Conservation (phyloP, 2,797 vertebrate species). For the Notolabrus celidotus region DNA sequence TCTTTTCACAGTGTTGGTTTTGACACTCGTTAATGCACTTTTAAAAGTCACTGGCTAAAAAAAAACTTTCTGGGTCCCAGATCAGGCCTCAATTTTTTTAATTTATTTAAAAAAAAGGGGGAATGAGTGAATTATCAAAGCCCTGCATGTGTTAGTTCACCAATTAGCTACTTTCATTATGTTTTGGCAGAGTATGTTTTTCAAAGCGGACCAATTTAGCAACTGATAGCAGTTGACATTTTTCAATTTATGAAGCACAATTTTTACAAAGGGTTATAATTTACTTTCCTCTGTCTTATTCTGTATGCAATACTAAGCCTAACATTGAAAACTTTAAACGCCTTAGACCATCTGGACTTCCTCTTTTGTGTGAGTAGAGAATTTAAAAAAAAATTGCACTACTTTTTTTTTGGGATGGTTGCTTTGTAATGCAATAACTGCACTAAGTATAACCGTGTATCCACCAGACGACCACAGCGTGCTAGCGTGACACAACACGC, state of each 20-base stretch:
- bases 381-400: constrained; percentile 83
- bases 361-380: constrained; percentile 83
- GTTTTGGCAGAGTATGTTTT: constrained; percentile 79
- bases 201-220: constrained; percentile 84
- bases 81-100: constrained; percentile 47
- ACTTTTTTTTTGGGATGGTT: constrained; percentile 83
- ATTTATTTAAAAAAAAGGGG: constrained; percentile 37
- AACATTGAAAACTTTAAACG: constrained; percentile 84
- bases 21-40: constrained; percentile 51
- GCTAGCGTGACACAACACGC: constrained; percentile 81
- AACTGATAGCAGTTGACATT: constrained; percentile 77
- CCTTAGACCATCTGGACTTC: constrained; percentile 88
- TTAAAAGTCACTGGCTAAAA: constrained; percentile 57
- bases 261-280: constrained; percentile 84
- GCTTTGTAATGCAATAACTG: constrained; percentile 90
- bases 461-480: constrained; percentile 80
- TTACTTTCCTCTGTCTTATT: constrained; percentile 84
- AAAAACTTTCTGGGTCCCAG: constrained; percentile 51
- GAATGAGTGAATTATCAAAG: constrained; percentile 60
- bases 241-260: constrained; percentile 87
- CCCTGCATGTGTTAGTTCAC: constrained; percentile 76
- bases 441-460: constrained; percentile 85
- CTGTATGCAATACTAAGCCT: constrained; percentile 88
- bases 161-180: constrained; percentile 69
- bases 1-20: constrained; percentile 31